These are phyloP conservation scores for Mamestra brassicae DNA, from an alignment of 2,888 invertebrate species.

Conservation along the genomic window DNA sequence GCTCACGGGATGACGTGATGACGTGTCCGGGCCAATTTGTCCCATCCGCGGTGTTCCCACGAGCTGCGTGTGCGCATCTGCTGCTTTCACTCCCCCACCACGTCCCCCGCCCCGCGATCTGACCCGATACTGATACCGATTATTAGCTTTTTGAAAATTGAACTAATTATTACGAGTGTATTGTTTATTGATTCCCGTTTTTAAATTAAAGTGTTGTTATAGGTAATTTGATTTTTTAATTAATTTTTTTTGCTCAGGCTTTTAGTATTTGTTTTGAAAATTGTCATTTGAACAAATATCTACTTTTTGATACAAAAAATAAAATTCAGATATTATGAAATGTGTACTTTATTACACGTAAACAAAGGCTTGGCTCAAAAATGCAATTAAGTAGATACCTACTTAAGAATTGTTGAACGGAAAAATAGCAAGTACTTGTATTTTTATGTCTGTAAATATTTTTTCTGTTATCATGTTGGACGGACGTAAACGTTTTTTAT, in stretches of 20 bases:
- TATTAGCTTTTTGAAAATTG: constrained; percentile 50
- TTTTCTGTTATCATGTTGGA: neutral
- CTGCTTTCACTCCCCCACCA: constrained; percentile 72
- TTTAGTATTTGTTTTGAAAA: too few relatives aligned
- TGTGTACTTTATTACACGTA: neutral
- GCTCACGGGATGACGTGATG: constrained; percentile 80
- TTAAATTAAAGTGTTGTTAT: neutral
- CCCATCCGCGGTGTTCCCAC: constrained; percentile 80
- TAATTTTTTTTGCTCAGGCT: too few relatives aligned
- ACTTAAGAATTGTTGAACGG: neutral
- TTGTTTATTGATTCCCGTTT: neutral
- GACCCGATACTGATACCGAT: constrained; percentile 59
- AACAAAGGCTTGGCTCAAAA: neutral
- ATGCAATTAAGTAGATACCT: neutral
- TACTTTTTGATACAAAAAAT: neutral
- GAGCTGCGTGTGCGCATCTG: constrained; percentile 82
- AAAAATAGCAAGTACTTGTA: neutral
- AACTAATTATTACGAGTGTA: neutral
- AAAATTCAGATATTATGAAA: neutral
- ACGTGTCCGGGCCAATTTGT: constrained; percentile 77
- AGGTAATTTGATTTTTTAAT: neutral
- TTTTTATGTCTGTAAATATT: too few relatives aligned
- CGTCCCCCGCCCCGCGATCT: constrained; percentile 63
- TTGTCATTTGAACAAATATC: neutral
- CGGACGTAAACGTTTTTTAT: neutral